A percentile compares a stretch with the other conserved stretches of the same genome.
Conservation (phyloP, 2,888 invertebrate species). For the Azorinus chamasolen region DNA sequence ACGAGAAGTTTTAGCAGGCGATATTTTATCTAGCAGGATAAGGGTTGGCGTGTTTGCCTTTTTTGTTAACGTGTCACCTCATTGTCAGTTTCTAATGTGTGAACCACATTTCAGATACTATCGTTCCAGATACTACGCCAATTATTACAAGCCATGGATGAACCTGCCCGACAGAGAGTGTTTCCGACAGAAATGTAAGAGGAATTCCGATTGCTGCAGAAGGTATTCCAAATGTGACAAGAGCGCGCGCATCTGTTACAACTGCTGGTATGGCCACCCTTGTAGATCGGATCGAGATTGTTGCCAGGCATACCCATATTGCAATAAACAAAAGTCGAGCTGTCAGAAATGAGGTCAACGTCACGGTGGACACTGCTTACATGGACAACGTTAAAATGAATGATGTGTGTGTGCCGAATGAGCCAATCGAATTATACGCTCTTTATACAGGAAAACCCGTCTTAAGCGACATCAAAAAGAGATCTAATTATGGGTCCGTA, state of each 20-base stretch:
- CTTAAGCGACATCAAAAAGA: too few relatives aligned
- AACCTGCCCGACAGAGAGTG: constrained; percentile 78
- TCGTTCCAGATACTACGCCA: constrained; percentile 63
- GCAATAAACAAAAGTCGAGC: constrained; percentile 51
- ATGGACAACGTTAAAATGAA: too few relatives aligned
- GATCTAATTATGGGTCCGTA: too few relatives aligned
- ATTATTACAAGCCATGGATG: constrained; percentile 77
- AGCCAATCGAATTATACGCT: too few relatives aligned
- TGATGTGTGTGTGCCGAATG: too few relatives aligned
- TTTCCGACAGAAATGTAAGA: constrained; percentile 75
- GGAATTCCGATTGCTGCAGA: constrained; percentile 79
- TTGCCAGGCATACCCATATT: constrained; percentile 80
- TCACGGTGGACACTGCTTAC: too few relatives aligned
- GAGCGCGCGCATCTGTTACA: constrained; percentile 80
- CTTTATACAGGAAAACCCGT: too few relatives aligned
- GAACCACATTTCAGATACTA: constrained; percentile 55
- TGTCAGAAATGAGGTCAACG: constrained; percentile 39
- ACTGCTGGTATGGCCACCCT: constrained; percentile 84
- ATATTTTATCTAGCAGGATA: too few relatives aligned
- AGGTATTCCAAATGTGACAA: constrained; percentile 81
- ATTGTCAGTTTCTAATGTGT: constrained; percentile 11
- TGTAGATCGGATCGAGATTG: constrained; percentile 79
- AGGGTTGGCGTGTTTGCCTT: too few relatives aligned
- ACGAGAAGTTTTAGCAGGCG: too few relatives aligned
- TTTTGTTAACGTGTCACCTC: too few relatives aligned